Percentiles rank a stretch among this genome's conserved stretches.
Conservation (phyloP, 2,113 vertebrate genomes). For the Pygoscelis antarcticus region DNA sequence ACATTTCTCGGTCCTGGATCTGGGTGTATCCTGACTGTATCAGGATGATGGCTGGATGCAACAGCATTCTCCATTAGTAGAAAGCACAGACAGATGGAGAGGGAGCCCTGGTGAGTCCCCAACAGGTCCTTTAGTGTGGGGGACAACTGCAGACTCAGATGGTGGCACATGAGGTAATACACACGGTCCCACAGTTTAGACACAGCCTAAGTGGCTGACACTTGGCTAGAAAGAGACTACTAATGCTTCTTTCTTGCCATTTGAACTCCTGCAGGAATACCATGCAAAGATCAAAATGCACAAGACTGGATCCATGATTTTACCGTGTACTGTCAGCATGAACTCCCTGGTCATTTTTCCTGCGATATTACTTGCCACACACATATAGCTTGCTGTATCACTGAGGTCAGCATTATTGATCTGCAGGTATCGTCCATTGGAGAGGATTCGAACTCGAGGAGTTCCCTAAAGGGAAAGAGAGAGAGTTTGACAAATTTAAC, state of each 20-base stretch:
- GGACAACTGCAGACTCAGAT: background rate
- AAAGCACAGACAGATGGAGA: background rate
- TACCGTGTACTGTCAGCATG: constrained; percentile 88
- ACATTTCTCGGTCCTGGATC: background rate
- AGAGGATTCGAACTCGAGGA: constrained; percentile 87
- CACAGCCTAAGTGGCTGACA: background rate
- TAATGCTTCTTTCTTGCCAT: background rate
- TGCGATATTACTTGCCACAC: constrained; percentile 90
- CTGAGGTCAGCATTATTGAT: constrained; percentile 89
- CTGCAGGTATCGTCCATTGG: constrained; percentile 89
- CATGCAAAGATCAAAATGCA: background rate
- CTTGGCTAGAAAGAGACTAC: background rate
- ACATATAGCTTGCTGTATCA: constrained; percentile 87
- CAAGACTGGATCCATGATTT: background rate
- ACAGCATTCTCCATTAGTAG: background rate
- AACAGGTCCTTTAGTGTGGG: background rate
- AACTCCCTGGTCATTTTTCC: constrained; percentile 88
- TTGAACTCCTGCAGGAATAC: background rate
- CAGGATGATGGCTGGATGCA: background rate
- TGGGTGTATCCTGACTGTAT: background rate
- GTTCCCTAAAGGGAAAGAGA: constrained; percentile 76
- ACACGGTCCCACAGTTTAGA: background rate
- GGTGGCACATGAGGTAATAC: background rate
- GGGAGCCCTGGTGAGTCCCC: background rate
- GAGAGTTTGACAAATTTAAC: background rate